Conservation (phyloP, 2,888 invertebrate genomes). For the Lycophotia porphyrea region DNA sequence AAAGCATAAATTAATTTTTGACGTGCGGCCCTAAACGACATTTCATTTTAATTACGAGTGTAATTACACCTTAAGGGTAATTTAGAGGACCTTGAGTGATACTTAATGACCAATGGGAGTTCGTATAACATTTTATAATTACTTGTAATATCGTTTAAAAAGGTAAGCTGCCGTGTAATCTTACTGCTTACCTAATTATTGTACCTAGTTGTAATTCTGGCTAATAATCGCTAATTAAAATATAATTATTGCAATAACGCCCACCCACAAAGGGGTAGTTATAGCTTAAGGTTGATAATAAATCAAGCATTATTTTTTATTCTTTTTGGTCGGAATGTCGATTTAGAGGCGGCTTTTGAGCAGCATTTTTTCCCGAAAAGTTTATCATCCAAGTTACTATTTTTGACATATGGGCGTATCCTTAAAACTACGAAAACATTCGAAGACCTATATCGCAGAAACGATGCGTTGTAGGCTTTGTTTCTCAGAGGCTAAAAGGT, state of each 20-base stretch:
- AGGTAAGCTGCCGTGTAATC: slow-evolving; percentile 37
- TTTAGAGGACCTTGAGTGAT: slow-evolving; percentile 65
- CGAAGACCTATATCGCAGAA: too few relatives aligned
- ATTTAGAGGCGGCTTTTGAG: too few relatives aligned
- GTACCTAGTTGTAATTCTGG: slow-evolving; percentile 2
- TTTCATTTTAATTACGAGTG: slow-evolving; percentile 68
- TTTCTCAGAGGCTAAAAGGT: too few relatives aligned
- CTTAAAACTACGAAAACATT: too few relatives aligned
- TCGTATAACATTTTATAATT: slow-evolving; percentile 51
- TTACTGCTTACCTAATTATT: slow-evolving; percentile 19
- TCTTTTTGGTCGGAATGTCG: too few relatives aligned
- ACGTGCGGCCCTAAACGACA: slow-evolving; percentile 61
- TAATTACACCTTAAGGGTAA: slow-evolving; percentile 69
- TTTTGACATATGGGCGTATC: too few relatives aligned
- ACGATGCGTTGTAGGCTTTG: too few relatives aligned
- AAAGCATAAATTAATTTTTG: slow-evolving; percentile 62
- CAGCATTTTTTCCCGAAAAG: too few relatives aligned
- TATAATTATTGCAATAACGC: neutral
- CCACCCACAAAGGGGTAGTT: too few relatives aligned
- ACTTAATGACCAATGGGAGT: slow-evolving; percentile 63
- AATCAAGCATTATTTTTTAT: too few relatives aligned
- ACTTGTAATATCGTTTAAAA: slow-evolving; percentile 33
- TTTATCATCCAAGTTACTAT: too few relatives aligned
- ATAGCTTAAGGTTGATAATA: too few relatives aligned
- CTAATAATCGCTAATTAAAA: neutral